These are phyloP conservation scores for Tricholaema leucomelas DNA, from an alignment of 2,113 vertebrate genomes.

Conservation along the genomic window DNA sequence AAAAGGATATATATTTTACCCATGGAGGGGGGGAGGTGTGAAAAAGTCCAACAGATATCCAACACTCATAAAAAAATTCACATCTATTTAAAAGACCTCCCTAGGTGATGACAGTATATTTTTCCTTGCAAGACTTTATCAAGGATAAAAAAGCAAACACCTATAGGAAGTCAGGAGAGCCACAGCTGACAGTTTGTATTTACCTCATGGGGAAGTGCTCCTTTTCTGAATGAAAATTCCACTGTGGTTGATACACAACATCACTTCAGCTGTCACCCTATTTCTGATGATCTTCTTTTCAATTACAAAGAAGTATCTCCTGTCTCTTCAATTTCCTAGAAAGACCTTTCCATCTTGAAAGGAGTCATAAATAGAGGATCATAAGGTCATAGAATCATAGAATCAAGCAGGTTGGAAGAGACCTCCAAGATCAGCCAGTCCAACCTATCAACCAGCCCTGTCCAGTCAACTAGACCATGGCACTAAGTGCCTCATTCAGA, in stretches of 20 bases:
- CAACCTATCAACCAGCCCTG: too few species aligned
- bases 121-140: background rate
- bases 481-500: too few species aligned
- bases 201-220: background rate
- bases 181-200: background rate
- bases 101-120: background rate
- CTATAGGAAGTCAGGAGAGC: background rate
- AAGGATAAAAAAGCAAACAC: background rate
- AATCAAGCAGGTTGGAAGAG: too few species aligned
- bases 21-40: accelerated
- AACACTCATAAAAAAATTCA: background rate
- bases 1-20: background rate
- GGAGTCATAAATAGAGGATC: background rate
- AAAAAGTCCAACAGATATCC: background rate
- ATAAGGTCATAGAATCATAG: too few species aligned
- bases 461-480: too few species aligned
- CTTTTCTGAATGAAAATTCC: background rate
- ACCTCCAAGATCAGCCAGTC: too few species aligned
- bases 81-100: background rate
- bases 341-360: background rate
- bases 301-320: background rate
- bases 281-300: background rate
- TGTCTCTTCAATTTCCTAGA: background rate
- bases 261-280: background rate
- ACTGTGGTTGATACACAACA: background rate